Evolutionary conservation across 2,113 vertebrate genomes (phyloP).

Genomic region (Tenrec ecaudatus): DNA sequence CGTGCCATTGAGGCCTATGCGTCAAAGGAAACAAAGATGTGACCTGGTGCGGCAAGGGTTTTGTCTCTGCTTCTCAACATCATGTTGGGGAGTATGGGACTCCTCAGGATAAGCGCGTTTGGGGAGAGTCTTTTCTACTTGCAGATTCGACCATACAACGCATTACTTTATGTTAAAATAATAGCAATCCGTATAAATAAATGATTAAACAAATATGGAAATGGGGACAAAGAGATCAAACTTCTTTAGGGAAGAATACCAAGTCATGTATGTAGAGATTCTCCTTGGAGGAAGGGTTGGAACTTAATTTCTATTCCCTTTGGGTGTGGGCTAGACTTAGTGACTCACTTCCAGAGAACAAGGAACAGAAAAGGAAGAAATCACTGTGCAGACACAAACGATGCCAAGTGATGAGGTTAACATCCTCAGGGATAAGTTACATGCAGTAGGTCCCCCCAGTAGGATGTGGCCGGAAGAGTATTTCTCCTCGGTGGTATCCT

Average conservation of each 20-base stretch:
- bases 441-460: not conserved
- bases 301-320: not conserved
- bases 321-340: not conserved
- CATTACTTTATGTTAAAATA: not conserved
- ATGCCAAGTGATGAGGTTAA: not conserved
- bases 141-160: not conserved
- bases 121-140: not conserved
- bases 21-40: not conserved
- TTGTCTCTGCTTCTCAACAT: not conserved
- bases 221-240: not conserved
- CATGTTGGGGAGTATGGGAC: too few relatives aligned
- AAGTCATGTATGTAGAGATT: not conserved
- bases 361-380: not conserved
- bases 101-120: not conserved
- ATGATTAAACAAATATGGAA: slow-evolving; percentile 1
- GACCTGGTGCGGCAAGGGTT: not conserved
- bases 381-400: not conserved
- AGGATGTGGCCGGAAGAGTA: not conserved
- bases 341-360: slow-evolving; percentile 3
- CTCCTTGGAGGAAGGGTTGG: not conserved
- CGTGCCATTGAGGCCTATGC: not conserved
- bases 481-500: too few relatives aligned
- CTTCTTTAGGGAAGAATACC: slow-evolving; percentile 21
- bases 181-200: not conserved
- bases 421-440: not conserved